Evolutionary conservation across 2,888 invertebrate species (phyloP), one percentile per base, ranked within the genome.

Genomic region (Drosophila longiperda): DNA sequence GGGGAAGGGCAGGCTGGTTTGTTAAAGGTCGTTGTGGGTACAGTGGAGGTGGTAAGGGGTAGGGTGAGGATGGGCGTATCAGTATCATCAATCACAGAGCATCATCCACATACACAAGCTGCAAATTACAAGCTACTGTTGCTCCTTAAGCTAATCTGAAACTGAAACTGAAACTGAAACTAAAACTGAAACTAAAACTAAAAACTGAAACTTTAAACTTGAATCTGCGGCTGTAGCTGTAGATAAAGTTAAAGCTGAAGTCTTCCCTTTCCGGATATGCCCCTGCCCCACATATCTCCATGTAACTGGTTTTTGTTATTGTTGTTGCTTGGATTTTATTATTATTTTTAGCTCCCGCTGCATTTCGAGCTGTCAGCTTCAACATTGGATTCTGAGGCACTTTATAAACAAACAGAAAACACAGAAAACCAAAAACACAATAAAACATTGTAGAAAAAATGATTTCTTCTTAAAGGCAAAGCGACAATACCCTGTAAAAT

Each of bases 291-390:
- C 65, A 57, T 48, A 67, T 42, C 77, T 60, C 77, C 65, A 36
- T 66, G 42, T 66, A 78, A 78, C 78, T 75, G 78, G 78, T 78
- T 78, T 78, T 52, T 40, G 50, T 54, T 54, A 23, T 54, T 40
- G 15, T 38, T 53, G 15, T 50, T 61, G 32, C 7, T 73, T 58
- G 34, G 34, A 20, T 32, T 32, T 32, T 11, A n/a, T 29, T 58
- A 12, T 58, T 52, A 8, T 49, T 65, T 65, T 69, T 38, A 66
- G 65, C 65, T 66, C 54, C 66, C 66, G 66, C 72, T 82, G 81
- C 81, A 82, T 70, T 79, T 82, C 62, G 80, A 80, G 38, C 64
- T 80, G 82, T 66, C 86, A 53, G 55, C 72, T 54, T 58, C 36
- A 54, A 38, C 55, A 55, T 55, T 62, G 71, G 69, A 72, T 85